These are phyloP conservation scores for Epistrophella euchroma DNA, from an alignment of 2,888 invertebrate species.

Conservation along the genomic window DNA sequence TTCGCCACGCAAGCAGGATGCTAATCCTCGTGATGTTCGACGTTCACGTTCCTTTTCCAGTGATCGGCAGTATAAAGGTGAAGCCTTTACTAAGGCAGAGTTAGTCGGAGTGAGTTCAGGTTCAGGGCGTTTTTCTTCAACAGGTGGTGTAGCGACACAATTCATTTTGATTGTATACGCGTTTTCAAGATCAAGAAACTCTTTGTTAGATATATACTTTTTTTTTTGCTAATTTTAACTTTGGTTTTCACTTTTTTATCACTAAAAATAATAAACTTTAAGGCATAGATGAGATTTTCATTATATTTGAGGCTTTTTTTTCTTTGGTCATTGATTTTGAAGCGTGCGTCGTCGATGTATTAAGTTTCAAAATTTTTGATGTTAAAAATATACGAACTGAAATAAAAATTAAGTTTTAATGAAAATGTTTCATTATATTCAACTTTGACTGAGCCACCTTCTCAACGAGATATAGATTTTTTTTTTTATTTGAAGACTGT, in stretches of 20 bases:
- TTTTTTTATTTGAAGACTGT: background rate
- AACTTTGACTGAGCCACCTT: constrained; percentile 40
- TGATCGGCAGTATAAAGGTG: constrained; percentile 79
- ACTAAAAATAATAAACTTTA: constrained; percentile 12
- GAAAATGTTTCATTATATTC: background rate
- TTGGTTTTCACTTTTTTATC: constrained; percentile 45
- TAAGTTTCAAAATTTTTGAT: constrained; percentile 16
- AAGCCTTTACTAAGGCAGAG: constrained; percentile 61
- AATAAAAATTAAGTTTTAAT: constrained; percentile 33
- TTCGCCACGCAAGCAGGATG: constrained; percentile 83
- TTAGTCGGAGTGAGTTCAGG: constrained; percentile 76
- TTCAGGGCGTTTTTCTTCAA: constrained; percentile 79
- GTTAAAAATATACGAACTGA: constrained; percentile 24
- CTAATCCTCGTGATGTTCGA: constrained; percentile 82
- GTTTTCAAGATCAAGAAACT: constrained; percentile 5
- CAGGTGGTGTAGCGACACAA: constrained; percentile 82
- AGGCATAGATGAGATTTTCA: constrained; percentile 32
- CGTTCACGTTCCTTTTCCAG: constrained; percentile 78
- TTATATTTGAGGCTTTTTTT: constrained; percentile 44
- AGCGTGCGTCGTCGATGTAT: background rate
- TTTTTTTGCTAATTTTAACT: constrained; percentile 18
- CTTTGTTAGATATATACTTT: background rate
- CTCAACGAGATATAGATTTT: constrained; percentile 1
- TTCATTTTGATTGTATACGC: constrained; percentile 79
- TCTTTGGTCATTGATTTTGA: constrained; percentile 26